phyloP scores from a whole-genome alignment of 2,113 vertebrate genomes.

The Nestor notabilis region DNA sequence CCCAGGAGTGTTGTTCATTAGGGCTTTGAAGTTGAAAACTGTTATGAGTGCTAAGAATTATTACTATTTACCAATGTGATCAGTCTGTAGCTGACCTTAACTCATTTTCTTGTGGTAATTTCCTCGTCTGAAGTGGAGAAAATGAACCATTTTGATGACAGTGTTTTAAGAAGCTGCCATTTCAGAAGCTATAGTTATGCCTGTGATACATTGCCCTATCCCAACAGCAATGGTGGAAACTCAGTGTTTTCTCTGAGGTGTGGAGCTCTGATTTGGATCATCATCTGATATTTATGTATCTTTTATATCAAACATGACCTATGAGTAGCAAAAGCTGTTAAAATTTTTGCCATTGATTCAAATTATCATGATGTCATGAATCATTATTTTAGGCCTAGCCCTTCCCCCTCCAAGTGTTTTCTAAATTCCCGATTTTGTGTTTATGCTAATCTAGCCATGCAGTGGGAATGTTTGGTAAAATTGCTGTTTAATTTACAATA shows the following conservation, averaged over 20 bases:
- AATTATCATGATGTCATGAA: not conserved
- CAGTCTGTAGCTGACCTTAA: not conserved
- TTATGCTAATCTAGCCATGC: not conserved
- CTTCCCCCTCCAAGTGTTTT: not conserved
- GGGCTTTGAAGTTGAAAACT: not conserved
- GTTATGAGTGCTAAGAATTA: not conserved
- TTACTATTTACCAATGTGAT: not conserved
- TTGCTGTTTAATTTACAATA: not conserved
- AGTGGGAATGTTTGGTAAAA: not conserved
- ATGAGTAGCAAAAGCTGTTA: not conserved
- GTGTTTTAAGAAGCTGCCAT: not conserved
- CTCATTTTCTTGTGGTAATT: not conserved
- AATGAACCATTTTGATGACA: not conserved
- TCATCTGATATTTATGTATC: not conserved
- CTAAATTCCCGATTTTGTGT: not conserved
- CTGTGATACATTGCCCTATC: not conserved
- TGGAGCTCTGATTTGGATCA: not conserved
- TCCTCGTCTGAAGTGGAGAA: not conserved
- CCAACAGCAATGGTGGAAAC: rapidly evolving
- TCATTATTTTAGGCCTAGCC: not conserved
- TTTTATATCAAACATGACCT: not conserved
- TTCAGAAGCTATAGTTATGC: not conserved
- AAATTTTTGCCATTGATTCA: not conserved
- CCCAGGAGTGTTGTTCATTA: not conserved
- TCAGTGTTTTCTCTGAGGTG: not conserved